Evolutionary conservation across 2,113 vertebrate species (phyloP).

Genomic region (Pluvialis apricaria): DNA sequence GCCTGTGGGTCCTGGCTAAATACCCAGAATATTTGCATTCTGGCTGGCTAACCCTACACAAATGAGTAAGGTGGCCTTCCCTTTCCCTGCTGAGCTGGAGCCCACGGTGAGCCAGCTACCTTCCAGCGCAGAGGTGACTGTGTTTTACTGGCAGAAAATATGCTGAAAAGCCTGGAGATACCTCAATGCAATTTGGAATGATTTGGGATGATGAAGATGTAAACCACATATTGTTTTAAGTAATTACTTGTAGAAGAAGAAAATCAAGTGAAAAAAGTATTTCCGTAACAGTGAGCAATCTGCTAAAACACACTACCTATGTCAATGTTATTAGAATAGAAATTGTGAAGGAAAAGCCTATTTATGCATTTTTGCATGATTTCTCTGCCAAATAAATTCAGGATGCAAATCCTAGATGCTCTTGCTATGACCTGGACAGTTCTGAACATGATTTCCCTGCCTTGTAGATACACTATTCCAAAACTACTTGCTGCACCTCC

Average conservation of each 20-base stretch:
- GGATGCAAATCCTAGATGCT: background rate
- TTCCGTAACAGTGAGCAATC: background rate
- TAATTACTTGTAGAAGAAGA: background rate
- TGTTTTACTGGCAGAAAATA: constrained; percentile 1
- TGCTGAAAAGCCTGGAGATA: background rate
- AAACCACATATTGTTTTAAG: background rate
- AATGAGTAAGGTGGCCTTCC: background rate
- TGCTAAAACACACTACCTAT: background rate
- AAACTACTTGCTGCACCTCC: background rate
- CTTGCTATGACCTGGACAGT: background rate
- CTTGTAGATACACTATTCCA: background rate
- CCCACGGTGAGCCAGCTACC: background rate
- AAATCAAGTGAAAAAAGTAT: background rate
- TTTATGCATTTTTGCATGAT: background rate
- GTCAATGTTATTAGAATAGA: background rate
- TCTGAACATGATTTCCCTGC: background rate
- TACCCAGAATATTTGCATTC: background rate
- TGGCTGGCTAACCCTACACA: background rate
- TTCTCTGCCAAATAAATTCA: background rate
- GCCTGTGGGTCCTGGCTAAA: background rate
- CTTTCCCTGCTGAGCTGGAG: background rate
- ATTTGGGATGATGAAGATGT: background rate
- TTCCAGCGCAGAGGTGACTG: background rate
- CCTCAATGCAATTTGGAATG: background rate
- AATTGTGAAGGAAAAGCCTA: background rate